phyloP scores from a whole-genome alignment of 2,113 vertebrate genomes.

The Halichoerus grypus region DNA sequence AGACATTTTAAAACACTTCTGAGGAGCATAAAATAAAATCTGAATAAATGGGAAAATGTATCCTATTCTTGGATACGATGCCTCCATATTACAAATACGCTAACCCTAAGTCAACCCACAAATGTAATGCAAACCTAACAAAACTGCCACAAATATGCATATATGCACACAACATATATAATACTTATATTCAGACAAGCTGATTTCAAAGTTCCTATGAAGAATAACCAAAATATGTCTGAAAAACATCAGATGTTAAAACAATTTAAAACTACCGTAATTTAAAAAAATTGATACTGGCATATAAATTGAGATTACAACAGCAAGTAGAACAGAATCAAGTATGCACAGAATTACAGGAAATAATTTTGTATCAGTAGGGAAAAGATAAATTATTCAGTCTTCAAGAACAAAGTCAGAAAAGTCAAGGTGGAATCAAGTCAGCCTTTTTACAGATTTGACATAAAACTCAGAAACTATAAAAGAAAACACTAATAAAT shows the following conservation, averaged over 20 bases:
- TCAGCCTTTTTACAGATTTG: background rate
- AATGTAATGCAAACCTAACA: background rate
- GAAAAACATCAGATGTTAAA: background rate
- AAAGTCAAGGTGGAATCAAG: slow-evolving; percentile 33
- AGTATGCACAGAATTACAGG: background rate
- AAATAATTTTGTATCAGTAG: background rate
- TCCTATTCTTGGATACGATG: background rate
- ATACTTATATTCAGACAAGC: background rate
- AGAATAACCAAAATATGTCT: slow-evolving; percentile 9
- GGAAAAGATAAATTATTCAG: background rate
- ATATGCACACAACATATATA: no score
- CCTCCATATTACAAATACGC: background rate
- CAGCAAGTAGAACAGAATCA: background rate
- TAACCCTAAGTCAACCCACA: background rate
- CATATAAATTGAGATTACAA: background rate
- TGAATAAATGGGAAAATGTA: background rate
- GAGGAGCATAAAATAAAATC: background rate
- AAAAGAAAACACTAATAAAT: background rate
- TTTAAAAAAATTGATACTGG: background rate
- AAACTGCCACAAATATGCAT: background rate
- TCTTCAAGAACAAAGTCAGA: background rate
- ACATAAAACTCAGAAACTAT: slow-evolving; percentile 10
- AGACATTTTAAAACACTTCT: background rate
- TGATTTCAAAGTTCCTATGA: background rate
- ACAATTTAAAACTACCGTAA: background rate